Base-by-base conservation (phyloP, 2,113 vertebrate species). In the Peucedramus taeniatus region DNA sequence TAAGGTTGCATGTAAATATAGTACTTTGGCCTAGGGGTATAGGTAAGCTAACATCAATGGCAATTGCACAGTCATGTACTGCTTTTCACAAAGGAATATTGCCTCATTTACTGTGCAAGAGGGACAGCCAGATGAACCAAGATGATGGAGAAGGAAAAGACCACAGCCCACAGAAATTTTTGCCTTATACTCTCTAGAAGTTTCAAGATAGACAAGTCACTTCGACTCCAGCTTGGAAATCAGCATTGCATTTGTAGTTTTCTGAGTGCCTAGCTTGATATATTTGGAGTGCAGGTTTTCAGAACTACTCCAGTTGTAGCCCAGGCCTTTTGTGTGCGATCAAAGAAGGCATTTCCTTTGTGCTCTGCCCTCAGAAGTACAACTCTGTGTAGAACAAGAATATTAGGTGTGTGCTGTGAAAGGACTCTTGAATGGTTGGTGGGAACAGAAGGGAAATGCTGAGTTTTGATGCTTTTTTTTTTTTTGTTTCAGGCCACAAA, bases 401-500 rank as follows among this genome's bases (percentile, higher is more conserved):
- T 83, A 20, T 54, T 69, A 40, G 64, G 31, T 51, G 37, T 51
- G 44, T 77, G 44, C 31, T 77, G 31, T 72, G 56, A 80, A 71
- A 70, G 56, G 23, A 81, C 11, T 6, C 3, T 37, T 87, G 53
- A 68, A 37, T 44, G 44, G 21, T 59, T 82, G 51, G 20, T 35
- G 63, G 51, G 72, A 11, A 87, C 44, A 33, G 47, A 37, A 27
- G 49, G 44, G 51, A 64, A 30, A 53, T 45, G n/a, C 1, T 78
- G 77, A 83, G 42, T 64, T 65, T 68, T 84, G 33, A 75, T 86
- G 24, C 42, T 50, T 8, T 70, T 64, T 82, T 12, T 12, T 21
- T 93, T 92, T 96, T 57, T 83, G 45, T 63, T 69, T 91, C 94
- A 99, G 99, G 99, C 99, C 65, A 99, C 99, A 89, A 99, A 99